These are phyloP conservation scores for Drosophila sordidula DNA, from an alignment of 2,888 invertebrate genomes.

Conservation along the genomic window DNA sequence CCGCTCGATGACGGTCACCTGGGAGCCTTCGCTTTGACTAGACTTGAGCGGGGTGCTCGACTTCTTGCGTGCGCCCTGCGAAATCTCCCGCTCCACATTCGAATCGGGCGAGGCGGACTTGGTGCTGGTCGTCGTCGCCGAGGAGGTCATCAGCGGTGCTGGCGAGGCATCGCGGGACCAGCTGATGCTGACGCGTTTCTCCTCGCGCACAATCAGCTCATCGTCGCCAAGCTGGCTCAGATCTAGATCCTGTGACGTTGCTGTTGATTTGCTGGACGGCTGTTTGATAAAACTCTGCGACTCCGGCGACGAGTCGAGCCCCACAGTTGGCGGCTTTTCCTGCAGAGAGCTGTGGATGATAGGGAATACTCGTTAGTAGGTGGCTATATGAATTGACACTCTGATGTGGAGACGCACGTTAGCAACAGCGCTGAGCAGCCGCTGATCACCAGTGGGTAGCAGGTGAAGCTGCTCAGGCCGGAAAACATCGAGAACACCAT, in stretches of 20 bases:
- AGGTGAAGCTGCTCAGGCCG: constrained; percentile 81
- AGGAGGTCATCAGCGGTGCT: constrained; percentile 74
- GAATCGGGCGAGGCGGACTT: constrained; percentile 66
- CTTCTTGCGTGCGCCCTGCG: constrained; percentile 78
- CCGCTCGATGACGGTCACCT: constrained; percentile 68
- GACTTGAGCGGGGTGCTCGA: constrained; percentile 73
- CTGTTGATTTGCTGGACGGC: constrained; percentile 53
- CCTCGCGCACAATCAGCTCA: constrained; percentile 83
- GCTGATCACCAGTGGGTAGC: constrained; percentile 82
- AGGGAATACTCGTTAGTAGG: not conserved
- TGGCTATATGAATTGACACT: not conserved
- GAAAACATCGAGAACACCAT: constrained; percentile 80
- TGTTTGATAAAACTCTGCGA: constrained; percentile 76
- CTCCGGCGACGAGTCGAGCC: constrained; percentile 58
- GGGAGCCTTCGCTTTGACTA: constrained; percentile 81
- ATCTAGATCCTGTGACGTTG: constrained; percentile 52
- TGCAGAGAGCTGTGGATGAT: constrained; percentile 73
- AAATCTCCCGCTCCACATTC: constrained; percentile 62
- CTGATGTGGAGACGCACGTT: constrained; percentile 62
- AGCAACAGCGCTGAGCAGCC: constrained; percentile 79
- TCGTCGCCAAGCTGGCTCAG: constrained; percentile 68
- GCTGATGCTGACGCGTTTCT: constrained; percentile 83
- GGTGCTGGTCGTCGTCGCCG: constrained; percentile 43
- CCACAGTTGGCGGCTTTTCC: constrained; percentile 75
- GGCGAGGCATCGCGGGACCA: constrained; percentile 84